Evolutionary conservation across 1,140 invertebrate genomes (phyloP), one percentile per base, ranked within the genome.

Genomic region (Drosophila watanabei): DNA sequence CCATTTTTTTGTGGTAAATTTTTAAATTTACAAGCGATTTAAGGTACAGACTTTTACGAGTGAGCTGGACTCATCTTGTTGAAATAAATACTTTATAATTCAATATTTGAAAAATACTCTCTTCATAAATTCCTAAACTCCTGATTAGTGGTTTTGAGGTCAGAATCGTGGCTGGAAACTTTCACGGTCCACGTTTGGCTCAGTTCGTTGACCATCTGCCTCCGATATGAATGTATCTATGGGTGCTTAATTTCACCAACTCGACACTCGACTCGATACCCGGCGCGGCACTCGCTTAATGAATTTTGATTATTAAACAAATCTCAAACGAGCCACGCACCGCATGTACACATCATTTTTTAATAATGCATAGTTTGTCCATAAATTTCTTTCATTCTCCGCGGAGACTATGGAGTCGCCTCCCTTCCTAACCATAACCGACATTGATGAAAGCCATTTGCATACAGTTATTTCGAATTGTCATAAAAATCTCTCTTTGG

Each of bases 301-400:
- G 83, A 87, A 87, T 87, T 87, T 87, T 75, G 71, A 87, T 87
- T 77, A 80, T 83, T 83, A 80, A 88, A 82, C 83, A 82, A 89
- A 89, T 89, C 82, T 90, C 79, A 81, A 79, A 79, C 73, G 69
- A 71, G 64, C 72, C 82, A 68, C 84, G 80, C 66, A 80, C 80
- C 77, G 59, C 80, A 88, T 89, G 84, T 89, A 79, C 79, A 90
- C 84, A 82, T 89, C 70, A 92, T 92, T 89, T 89, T 91, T 92
- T 92, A 92, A 92, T 92, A 92, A 92, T 89, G 89, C 89, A 86
- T 86, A 89, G 79, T 83, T 92, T 89, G 89, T 83, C 82, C 87
- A 92, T 92, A 92, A 92, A 92, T 92, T 92, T 91, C 81, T 86
- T 92, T 87, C 75, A 61, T 82, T 51, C 54, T 48, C 33, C 16